phyloP scores from a whole-genome alignment of 2,797 vertebrate species.

The Propithecus deckenii region DNA sequence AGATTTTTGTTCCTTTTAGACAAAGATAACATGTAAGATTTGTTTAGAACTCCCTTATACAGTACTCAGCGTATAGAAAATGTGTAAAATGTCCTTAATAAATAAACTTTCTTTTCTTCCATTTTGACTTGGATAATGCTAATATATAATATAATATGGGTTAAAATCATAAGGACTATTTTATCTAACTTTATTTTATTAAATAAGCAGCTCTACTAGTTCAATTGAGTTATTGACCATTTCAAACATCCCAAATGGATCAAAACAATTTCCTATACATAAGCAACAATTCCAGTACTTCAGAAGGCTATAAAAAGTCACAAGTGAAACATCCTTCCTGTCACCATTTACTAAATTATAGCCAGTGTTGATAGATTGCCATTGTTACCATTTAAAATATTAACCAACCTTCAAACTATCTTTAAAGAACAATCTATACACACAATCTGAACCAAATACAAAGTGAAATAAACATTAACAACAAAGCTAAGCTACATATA shows the following conservation, averaged over 20 bases:
- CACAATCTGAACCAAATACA: not conserved
- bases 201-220: not conserved
- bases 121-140: not conserved
- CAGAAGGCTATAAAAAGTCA: conserved; percentile 31
- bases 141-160: not conserved
- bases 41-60: not conserved
- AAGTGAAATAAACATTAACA: not conserved
- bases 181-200: conserved; percentile 16
- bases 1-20: not conserved
- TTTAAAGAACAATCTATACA: not conserved
- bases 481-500: conserved; percentile 25
- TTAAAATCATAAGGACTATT: not conserved
- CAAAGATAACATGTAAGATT: not conserved
- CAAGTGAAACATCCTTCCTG: not conserved
- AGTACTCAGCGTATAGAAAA: not conserved
- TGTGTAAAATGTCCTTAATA: not conserved
- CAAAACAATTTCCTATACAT: not conserved
- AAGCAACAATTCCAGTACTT: conserved; percentile 16
- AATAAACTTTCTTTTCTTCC: not conserved
- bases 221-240: not conserved
- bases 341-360: conserved; percentile 12
- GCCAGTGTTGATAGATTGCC: not conserved
- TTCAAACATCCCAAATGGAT: not conserved
- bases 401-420: conserved; percentile 18
- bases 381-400: conserved; percentile 18